These are phyloP conservation scores for Poliocrania exsul DNA, from an alignment of 2,797 vertebrate species.

Conservation along the genomic window DNA sequence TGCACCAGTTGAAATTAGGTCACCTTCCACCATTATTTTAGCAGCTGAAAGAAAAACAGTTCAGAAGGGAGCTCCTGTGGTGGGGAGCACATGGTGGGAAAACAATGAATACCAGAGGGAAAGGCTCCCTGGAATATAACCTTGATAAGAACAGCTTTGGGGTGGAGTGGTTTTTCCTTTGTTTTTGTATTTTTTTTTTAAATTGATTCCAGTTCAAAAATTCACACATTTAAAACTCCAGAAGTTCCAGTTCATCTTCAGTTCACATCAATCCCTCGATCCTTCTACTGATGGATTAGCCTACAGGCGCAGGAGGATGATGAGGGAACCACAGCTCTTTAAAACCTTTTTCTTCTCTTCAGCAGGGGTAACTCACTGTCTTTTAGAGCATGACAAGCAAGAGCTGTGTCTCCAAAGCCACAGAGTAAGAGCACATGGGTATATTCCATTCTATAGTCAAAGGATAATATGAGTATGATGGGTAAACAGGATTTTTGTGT, in stretches of 20 bases:
- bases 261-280: constrained; percentile 5
- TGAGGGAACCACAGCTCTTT: not conserved
- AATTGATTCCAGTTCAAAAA: not conserved
- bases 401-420: not conserved
- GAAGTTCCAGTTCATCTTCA: not conserved
- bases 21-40: constrained; percentile 53
- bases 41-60: constrained; percentile 52
- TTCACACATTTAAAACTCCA: not conserved
- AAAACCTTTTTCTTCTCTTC: not conserved
- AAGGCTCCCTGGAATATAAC: constrained; percentile 21
- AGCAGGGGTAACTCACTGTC: not conserved
- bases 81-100: not conserved
- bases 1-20: constrained; percentile 57
- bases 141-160: not conserved
- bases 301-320: not conserved
- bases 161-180: not conserved
- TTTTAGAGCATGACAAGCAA: not conserved
- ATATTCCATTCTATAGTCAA: not conserved
- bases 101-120: not conserved
- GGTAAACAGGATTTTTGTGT: not conserved
- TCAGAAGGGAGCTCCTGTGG: not conserved
- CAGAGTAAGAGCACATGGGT: not conserved
- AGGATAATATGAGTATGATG: not conserved
- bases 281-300: not conserved
- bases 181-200: not conserved